Evolutionary conservation across 2,888 invertebrate species (phyloP), one percentile per base, ranked within the genome.

Genomic region (Brachypterus glaber): DNA sequence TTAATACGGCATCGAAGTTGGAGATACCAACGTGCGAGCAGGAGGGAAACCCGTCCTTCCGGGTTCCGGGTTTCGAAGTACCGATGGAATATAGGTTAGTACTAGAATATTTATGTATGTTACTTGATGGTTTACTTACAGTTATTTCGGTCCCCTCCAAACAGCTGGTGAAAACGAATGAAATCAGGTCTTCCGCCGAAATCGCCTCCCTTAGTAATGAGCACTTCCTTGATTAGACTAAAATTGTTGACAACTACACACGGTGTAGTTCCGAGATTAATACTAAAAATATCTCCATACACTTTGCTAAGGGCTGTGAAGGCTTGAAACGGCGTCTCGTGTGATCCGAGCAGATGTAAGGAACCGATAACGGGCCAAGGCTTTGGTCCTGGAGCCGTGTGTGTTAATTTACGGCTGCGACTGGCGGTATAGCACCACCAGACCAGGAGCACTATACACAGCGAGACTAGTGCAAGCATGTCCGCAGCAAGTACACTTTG

Each of bases 171-270:
- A 60, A 85, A 89, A 12, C 90, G 69, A 48, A 80, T 60, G 61
- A 88, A 88, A 59, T 88, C 78, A 0, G 89, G 88, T 7, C 90
- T 70, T 8, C 87, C 85, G 2, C 85, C 86, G 62, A 90, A 88
- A 53, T 80, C 79, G 45, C 79, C 79, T 3, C 87, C 87, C 54
- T 83, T 85, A 43, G 80, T 76, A 57, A 85, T 83, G 15, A 86
- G 67, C 33, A 86, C 84, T 57, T 84, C 83, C 42, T 78, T 73
- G 46, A 85, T 82, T 18, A 80, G 63, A 11, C 74, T 72, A 54
- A 82, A 71, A 59, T 76, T 82, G 59, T 82, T 85, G 26, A 86
- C 83, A 15, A 86, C 77, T 13, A 86, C 66, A 60, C 85, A 86
- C 31, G 75, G 73, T 0, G 76, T 69, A 9, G 72, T 64, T 2